Base-by-base conservation (phyloP, 2,888 invertebrate genomes). In the Ichneumoninae sp. region DNA sequence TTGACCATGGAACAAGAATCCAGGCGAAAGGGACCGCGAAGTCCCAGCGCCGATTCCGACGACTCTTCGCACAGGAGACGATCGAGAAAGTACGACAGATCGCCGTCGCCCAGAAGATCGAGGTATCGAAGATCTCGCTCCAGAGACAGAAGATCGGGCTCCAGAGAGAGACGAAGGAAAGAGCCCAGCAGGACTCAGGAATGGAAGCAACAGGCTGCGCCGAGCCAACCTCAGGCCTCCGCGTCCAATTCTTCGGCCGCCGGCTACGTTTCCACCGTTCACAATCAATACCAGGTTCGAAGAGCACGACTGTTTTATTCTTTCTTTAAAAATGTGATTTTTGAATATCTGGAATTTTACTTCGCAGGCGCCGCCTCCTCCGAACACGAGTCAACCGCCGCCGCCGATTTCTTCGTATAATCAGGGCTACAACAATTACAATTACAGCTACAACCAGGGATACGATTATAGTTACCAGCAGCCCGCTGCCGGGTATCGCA, bases 391-490 rank as follows among this genome's bases (percentile, higher is more conserved):
- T 85, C 93, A 92, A 85, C 92, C 93, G 19, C 93, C 93, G 3
- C 93, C 93, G 10, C 91, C 91, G 3, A 88, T 93, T 54, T 87
- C 91, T 16, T 81, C 91, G 5, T 93, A 93, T 78, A 91, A 90
- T 71, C 92, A 89, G 50, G 91, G 91, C 30, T 93, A 93, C 81
- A 91, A 91, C 81, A 93, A 92, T 85, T 93, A 93, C 82, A 93
- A 92, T 87, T 93, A 93, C 86, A 91, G 89, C 83, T 93, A 93
- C 79, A 90, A 88, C 16, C 92, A 91, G 77, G 87, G 89, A 36
- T 93, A 93, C 60, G 92, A 92, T 87, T 93, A 93, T 78, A 86
- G 89, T 81, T 93, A 93, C 73, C 93, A 92, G 52, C 93, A 92
- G 81, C 88, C 92, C 0, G 30, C 91, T 8, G 79, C 91, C 0